These are phyloP conservation scores for Aplocera efformata DNA, from an alignment of 2,888 invertebrate species.

Conservation along the genomic window DNA sequence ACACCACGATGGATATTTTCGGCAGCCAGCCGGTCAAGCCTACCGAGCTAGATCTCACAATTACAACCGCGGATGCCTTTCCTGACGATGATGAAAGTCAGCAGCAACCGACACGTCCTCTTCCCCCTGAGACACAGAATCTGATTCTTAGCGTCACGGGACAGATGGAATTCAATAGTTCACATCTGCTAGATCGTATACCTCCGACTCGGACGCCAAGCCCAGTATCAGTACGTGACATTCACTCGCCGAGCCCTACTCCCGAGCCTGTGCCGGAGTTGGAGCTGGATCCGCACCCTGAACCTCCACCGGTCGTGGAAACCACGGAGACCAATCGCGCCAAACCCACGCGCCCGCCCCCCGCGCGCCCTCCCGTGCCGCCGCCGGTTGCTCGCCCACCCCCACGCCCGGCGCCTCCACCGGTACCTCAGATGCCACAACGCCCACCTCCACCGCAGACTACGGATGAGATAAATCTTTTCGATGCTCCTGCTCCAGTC, in stretches of 20 bases:
- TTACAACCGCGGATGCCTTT: conserved; percentile 46
- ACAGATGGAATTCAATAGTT: conserved; percentile 93
- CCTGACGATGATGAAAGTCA: conserved; percentile 37
- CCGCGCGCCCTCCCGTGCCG: conserved; percentile 37
- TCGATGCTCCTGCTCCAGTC: conserved; percentile 79
- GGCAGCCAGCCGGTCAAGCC: conserved; percentile 50
- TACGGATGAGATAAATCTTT: conserved; percentile 75
- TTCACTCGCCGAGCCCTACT: conserved; percentile 92
- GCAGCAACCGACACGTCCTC: conserved; percentile 77
- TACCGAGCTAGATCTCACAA: conserved; percentile 60
- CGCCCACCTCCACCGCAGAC: conserved; percentile 37
- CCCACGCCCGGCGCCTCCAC: conserved; percentile 70
- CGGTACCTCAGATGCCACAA: conserved; percentile 55
- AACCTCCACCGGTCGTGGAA: conserved; percentile 23
- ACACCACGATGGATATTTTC: conserved; percentile 42
- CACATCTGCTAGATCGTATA: conserved; percentile 89
- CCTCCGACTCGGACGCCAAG: conserved; percentile 93
- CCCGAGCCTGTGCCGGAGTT: conserved; percentile 76
- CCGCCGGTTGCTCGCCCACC: conserved; percentile 70
- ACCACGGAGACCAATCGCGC: conserved; percentile 39
- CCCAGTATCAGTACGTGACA: conserved; percentile 89
- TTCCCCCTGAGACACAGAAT: conserved; percentile 91
- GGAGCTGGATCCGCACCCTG: conserved; percentile 32
- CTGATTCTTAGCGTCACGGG: conserved; percentile 92
- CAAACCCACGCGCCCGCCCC: conserved; percentile 48